Percentiles rank a stretch among this genome's conserved stretches.
These are phyloP conservation scores for Siniperca obscura DNA, from an alignment of 2,797 vertebrate genomes.

Conservation along the genomic window DNA sequence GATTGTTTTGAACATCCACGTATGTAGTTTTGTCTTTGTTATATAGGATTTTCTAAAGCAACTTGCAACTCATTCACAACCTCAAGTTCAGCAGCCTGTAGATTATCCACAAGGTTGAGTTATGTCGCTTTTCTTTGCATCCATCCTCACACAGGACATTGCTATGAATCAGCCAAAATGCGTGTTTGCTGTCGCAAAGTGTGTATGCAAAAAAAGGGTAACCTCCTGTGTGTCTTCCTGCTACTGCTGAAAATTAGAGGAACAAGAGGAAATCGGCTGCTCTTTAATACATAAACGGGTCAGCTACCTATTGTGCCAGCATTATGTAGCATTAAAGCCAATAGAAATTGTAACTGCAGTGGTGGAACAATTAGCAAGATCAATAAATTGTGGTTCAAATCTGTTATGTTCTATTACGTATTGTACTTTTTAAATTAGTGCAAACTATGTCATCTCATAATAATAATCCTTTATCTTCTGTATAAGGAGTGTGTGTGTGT, in stretches of 20 bases:
- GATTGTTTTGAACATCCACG: neutral
- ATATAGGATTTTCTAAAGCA: neutral
- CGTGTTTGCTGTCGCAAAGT: neutral
- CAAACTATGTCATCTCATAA: neutral
- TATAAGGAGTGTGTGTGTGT: conserved; percentile 1
- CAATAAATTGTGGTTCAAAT: neutral
- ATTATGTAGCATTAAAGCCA: conserved; percentile 9
- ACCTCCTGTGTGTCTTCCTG: neutral
- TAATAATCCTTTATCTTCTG: neutral
- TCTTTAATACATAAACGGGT: neutral
- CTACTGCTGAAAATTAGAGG: neutral
- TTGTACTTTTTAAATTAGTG: neutral
- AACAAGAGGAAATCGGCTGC: neutral
- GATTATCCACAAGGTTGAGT: neutral
- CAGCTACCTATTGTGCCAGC: neutral
- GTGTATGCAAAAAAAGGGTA: neutral
- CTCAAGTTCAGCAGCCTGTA: neutral
- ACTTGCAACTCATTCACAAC: neutral
- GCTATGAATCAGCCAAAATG: neutral
- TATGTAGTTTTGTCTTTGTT: neutral
- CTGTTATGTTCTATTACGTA: neutral
- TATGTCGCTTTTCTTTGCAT: neutral
- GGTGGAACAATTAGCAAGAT: conserved; percentile 1
- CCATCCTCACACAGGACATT: neutral
- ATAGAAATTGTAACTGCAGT: neutral